Base-by-base conservation (phyloP, 2,113 vertebrate species). In the Podiceps cristatus region DNA sequence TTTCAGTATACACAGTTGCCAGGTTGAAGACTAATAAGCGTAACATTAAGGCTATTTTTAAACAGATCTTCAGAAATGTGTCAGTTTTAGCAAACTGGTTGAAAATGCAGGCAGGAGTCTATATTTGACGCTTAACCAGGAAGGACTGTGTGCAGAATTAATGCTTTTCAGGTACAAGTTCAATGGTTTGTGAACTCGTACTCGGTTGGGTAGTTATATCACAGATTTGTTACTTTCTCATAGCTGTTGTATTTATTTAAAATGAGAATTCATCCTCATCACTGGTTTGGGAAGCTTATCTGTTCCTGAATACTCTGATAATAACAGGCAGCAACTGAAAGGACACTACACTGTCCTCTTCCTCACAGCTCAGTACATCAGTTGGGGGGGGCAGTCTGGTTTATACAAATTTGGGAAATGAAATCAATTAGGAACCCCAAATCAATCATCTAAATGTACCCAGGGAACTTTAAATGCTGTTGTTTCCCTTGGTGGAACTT, bases 351-450 rank as follows among this genome's bases (percentile, higher is more conserved):
- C 6, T 1, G 3, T 64, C 5, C 5, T 58, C 33, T 82, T 42
- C 31, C 14, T 82, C 13, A 1, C 25, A 31, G 24, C 31, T 82
- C 31, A 59, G 28, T 31, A 20, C 2, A 12, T 19, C 13, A 25
- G 9, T 2, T 17, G 28, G 5, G 11, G 4, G 5, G 2, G 1
- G 1, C 13, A 16, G 1, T 19, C 62, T 67, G 27, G 10, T 52
- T 80, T 49, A 58, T 37, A 10, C 25, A 13, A 19, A 79, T 35
- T 23, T 67, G 27, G 25, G 35, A 77, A 69, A 69, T 17, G 2
- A 93, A 83, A 22, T 74, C 31, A 59, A 40, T 7, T 13, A 58
- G 5, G 45, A 69, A 75, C 52, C 71, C 2, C 22, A 67, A 67
- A 67, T 27, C 9, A 27, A 17, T 17, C 14, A 18, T 18, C 33